Conservation (phyloP, 1,140 invertebrate genomes). For the Holotrichia oblita region DNA sequence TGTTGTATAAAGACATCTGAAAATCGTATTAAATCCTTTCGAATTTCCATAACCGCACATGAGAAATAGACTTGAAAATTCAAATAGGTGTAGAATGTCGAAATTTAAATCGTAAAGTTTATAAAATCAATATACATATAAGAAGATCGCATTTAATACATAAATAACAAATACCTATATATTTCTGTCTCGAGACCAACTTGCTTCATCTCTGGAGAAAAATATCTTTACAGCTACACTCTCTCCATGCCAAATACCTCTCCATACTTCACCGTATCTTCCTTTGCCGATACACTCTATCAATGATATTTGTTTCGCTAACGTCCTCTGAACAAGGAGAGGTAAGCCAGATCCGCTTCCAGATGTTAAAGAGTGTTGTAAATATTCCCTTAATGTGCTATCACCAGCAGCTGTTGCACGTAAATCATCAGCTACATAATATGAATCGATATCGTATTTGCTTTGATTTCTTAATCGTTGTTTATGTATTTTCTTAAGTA, state of each 20-base stretch:
- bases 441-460: slow-evolving; percentile 70
- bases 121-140: not conserved
- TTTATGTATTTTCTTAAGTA: slow-evolving; percentile 69
- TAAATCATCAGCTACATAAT: slow-evolving; percentile 73
- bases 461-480: slow-evolving; percentile 68
- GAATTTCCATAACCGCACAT: too few species aligned
- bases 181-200: slow-evolving; percentile 92
- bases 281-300: slow-evolving; percentile 85
- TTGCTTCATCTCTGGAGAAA: slow-evolving; percentile 87
- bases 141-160: not conserved
- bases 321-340: slow-evolving; percentile 78
- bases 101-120: not conserved
- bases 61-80: too few species aligned
- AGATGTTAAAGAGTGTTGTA: slow-evolving; percentile 83
- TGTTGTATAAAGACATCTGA: too few species aligned
- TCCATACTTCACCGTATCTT: slow-evolving; percentile 89
- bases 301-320: slow-evolving; percentile 79
- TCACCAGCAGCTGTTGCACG: slow-evolving; percentile 87
- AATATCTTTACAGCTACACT: slow-evolving; percentile 93
- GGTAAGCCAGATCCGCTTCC: slow-evolving; percentile 87
- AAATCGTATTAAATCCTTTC: too few species aligned
- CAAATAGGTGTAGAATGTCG: too few species aligned
- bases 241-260: slow-evolving; percentile 86
- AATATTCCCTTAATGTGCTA: slow-evolving; percentile 82
- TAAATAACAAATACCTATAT: slow-evolving; percentile 76